Evolutionary conservation across 2,888 invertebrate species (phyloP).

Genomic region (Hoplodrina blanda): DNA sequence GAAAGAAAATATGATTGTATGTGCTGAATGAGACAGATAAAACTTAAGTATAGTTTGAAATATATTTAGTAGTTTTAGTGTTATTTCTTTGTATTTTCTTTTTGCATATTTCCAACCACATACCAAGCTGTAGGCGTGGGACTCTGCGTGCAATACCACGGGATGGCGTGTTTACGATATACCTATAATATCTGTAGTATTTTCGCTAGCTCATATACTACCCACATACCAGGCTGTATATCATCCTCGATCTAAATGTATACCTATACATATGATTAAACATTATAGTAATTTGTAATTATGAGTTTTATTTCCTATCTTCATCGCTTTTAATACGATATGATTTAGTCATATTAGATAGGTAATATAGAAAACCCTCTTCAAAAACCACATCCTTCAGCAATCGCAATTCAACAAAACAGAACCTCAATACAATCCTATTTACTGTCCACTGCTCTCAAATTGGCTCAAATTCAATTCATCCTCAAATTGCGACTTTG

Average conservation of each 20-base stretch:
- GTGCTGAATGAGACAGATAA: slow-evolving; percentile 6
- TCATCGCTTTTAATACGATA: too few relatives aligned
- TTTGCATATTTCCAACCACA: slow-evolving; percentile 40
- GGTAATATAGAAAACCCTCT: too few relatives aligned
- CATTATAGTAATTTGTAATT: slow-evolving; percentile 83
- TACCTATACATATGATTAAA: slow-evolving; percentile 83
- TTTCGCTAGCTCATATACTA: slow-evolving; percentile 77
- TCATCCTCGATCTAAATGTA: slow-evolving; percentile 78
- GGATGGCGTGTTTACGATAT: slow-evolving; percentile 59
- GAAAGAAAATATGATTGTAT: slow-evolving; percentile 33
- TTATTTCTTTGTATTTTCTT: background rate
- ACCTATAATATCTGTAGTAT: slow-evolving; percentile 77
- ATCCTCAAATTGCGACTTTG: slow-evolving; percentile 49
- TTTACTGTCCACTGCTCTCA: slow-evolving; percentile 41
- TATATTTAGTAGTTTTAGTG: slow-evolving; percentile 4
- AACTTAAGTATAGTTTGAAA: slow-evolving; percentile 10
- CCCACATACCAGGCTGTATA: slow-evolving; percentile 75
- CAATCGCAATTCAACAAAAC: slow-evolving; percentile 21
- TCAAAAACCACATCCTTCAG: background rate
- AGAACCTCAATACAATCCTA: slow-evolving; percentile 24
- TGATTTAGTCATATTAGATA: too few relatives aligned
- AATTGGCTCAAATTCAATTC: slow-evolving; percentile 51
- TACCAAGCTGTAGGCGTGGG: slow-evolving; percentile 56
- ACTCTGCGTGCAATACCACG: slow-evolving; percentile 66
- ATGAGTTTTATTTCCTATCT: slow-evolving; percentile 64